phyloP scores from a whole-genome alignment of 2,888 invertebrate species.

The Zele albiditarsus region DNA sequence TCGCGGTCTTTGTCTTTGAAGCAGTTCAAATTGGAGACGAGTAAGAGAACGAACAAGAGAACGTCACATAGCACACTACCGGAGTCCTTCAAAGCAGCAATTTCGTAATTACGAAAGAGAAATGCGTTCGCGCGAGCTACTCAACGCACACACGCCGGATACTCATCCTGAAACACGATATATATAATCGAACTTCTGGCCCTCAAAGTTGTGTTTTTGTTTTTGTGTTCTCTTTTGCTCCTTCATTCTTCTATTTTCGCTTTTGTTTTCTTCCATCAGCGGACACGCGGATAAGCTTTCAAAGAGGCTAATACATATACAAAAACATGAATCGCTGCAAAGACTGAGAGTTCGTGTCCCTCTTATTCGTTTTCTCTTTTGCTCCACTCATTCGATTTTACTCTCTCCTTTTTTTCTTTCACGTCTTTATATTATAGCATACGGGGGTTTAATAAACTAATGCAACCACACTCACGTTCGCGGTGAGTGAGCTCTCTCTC shows the following conservation, averaged over 20 bases:
- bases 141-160: no score
- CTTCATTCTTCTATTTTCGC: background rate
- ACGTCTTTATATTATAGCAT: slow-evolving; percentile 1
- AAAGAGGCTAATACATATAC: slow-evolving; percentile 19
- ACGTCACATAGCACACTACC: background rate
- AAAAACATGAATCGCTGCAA: slow-evolving; percentile 16
- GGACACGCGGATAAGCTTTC: background rate
- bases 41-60: slow-evolving; percentile 12
- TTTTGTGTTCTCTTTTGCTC: no score
- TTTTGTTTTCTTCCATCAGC: background rate
- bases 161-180: no score
- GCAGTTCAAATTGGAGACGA: slow-evolving; percentile 2
- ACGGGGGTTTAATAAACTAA: slow-evolving; percentile 41
- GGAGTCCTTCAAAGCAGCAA: slow-evolving; percentile 67
- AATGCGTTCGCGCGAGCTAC: slow-evolving; percentile 20
- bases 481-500: slow-evolving; percentile 9
- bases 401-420: background rate
- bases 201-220: slow-evolving; percentile 43
- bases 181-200: slow-evolving; percentile 9
- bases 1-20: background rate
- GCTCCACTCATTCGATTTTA: background rate
- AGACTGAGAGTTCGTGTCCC: background rate
- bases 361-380: background rate
- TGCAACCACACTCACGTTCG: slow-evolving; percentile 36
- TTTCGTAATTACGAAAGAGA: slow-evolving; percentile 69